Base-by-base conservation (phyloP, 2,113 vertebrate genomes). In the Thomomys bottae region DNA sequence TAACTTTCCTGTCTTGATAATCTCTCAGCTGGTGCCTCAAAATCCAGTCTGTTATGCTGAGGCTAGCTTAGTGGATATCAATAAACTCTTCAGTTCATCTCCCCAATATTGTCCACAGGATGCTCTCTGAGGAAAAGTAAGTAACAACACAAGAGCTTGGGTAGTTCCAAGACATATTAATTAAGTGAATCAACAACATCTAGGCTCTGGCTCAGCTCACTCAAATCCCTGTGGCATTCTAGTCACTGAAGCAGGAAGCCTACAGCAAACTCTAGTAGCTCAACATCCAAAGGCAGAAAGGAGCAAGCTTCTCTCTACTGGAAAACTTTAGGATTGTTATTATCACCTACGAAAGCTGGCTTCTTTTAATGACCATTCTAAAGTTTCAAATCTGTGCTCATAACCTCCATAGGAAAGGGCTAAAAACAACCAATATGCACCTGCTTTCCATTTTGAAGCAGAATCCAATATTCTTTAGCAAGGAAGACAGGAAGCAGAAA, bases 391-490 rank as follows among this genome's bases (percentile, higher is more conserved):
- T 66, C 6, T 91, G 30, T 79, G 36, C 57, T 76, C 36, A 5
- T 15, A 75, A 34, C n/a, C 54, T 3, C 76, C 40, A 61, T 4
- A 1, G 32, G 11, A 12, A 70, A 40, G 17, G 49, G 14, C 14
- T 45, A 21, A 63, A 12, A n/a, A 40, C 34, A 63, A 1, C 32
- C 45, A 49, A 26, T 11, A 40, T 2, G 18, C 14, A 42, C 5
- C 15, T 6, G 15, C 32, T 89, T 66, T 18, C 38, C 4, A 4
- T 32, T 38, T 32, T 71, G 64, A 28, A 90, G 68, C 3, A 71
- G 45, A 91, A 49, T 73, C 26, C 61, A 83, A 63, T 21, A 72
- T 68, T 91, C 66, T 68, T 70, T 49, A 92, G 23, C 75, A 88
- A 77, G 6, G 49, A 79, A 34, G 15, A 28, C 42, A 21, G n/a